phyloP scores from a whole-genome alignment of 1,140 invertebrate species.

The Drosophila auraria region DNA sequence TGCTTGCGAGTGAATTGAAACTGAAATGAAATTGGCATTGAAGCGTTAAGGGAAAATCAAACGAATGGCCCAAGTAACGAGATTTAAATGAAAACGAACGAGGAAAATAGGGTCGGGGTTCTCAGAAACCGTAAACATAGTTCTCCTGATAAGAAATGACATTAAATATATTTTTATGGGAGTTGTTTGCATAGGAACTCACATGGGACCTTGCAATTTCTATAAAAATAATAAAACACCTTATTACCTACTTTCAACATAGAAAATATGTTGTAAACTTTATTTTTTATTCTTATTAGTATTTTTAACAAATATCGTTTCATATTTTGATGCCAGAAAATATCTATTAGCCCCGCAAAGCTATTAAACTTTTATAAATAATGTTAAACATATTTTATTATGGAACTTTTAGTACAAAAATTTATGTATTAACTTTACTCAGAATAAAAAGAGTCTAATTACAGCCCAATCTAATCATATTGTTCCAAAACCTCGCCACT shows the following conservation, averaged over 20 bases:
- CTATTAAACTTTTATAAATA: not conserved
- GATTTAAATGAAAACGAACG: slow-evolving; percentile 16
- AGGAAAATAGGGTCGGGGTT: slow-evolving; percentile 13
- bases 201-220: not conserved
- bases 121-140: slow-evolving; percentile 12
- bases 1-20: slow-evolving; percentile 41
- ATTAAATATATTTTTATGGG: not conserved
- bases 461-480: not conserved
- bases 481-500: too few relatives aligned
- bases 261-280: too few relatives aligned
- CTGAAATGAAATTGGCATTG: slow-evolving; percentile 40
- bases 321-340: not conserved
- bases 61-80: slow-evolving; percentile 29
- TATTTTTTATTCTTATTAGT: too few relatives aligned
- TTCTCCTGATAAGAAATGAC: slow-evolving; percentile 11
- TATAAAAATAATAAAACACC: not conserved
- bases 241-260: too few relatives aligned
- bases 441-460: not conserved
- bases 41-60: slow-evolving; percentile 24
- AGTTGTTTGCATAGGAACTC: not conserved
- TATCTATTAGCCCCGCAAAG: not conserved
- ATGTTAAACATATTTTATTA: not conserved
- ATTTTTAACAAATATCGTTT: too few relatives aligned
- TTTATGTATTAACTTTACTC: not conserved
- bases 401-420: not conserved